These are phyloP conservation scores for Sarcophaga peregrina DNA, from an alignment of 1,140 invertebrate species.

Conservation along the genomic window DNA sequence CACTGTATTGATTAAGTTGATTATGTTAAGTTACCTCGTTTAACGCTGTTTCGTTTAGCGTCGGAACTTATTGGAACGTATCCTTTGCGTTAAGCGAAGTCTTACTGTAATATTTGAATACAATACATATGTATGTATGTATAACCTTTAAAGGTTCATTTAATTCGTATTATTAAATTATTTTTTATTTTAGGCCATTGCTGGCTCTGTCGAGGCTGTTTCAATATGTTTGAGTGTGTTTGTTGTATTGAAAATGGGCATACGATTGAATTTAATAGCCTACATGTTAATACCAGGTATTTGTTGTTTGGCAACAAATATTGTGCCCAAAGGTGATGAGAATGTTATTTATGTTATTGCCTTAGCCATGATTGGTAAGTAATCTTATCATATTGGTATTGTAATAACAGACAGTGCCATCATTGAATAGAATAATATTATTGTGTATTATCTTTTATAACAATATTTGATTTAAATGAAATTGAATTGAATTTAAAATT, in stretches of 20 bases:
- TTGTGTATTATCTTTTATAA: background rate
- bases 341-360: conserved; percentile 69
- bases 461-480: background rate
- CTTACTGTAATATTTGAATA: no score
- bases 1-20: no score
- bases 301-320: conserved; percentile 71
- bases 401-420: background rate
- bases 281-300: conserved; percentile 74
- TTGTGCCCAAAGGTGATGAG: conserved; percentile 67
- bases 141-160: no score
- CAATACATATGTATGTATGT: background rate
- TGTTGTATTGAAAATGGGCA: conserved; percentile 74
- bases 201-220: conserved; percentile 75
- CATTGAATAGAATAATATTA: background rate
- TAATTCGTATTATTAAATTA: conserved; percentile 2
- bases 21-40: no score
- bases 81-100: no score
- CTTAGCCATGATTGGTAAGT: conserved; percentile 70
- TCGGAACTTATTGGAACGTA: no score
- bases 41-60: no score
- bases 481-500: background rate
- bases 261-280: conserved; percentile 73
- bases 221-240: conserved; percentile 77
- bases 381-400: no score
- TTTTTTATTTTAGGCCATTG: conserved; percentile 66